Conservation (phyloP, 2,888 invertebrate species). For the Xestia ashworthii region DNA sequence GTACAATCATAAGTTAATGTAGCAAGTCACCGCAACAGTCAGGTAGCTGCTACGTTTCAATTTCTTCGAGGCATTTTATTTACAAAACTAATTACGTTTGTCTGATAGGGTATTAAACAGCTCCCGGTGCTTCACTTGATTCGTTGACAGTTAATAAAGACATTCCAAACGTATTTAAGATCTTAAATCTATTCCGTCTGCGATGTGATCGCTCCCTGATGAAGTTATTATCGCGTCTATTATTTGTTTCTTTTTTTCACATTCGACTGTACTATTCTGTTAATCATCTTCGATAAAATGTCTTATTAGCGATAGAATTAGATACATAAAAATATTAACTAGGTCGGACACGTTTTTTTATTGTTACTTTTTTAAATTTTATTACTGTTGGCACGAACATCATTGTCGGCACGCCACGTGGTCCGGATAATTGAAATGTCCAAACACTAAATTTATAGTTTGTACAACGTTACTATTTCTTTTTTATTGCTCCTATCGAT, state of each 20-base stretch:
- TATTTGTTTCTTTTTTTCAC: conserved; percentile 69
- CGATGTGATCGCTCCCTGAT: conserved; percentile 80
- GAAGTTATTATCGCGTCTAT: conserved; percentile 77
- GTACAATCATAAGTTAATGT: conserved; percentile 81
- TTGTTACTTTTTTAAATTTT: conserved; percentile 82
- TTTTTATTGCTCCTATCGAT: conserved; percentile 78
- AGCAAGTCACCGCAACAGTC: conserved; percentile 87
- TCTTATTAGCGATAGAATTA: conserved; percentile 75
- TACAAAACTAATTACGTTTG: conserved; percentile 91
- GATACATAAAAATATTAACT: conserved; percentile 75
- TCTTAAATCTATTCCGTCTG: conserved; percentile 81
- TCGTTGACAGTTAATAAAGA: conserved; percentile 90
- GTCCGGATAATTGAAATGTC: conserved; percentile 90
- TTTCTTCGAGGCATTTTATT: conserved; percentile 90
- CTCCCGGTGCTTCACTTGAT: conserved; percentile 86
- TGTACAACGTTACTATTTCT: conserved; percentile 81
- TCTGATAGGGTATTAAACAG: conserved; percentile 89
- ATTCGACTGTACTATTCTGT: conserved; percentile 73
- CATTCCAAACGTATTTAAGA: conserved; percentile 86
- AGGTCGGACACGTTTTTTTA: conserved; percentile 75
- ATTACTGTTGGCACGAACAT: conserved; percentile 88
- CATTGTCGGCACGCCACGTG: conserved; percentile 88
- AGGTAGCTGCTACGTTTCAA: conserved; percentile 90
- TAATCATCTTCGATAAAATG: conserved; percentile 72
- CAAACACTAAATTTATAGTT: conserved; percentile 89